Evolutionary conservation across 2,888 invertebrate species (phyloP).

Genomic region (Nomada lathburiana): DNA sequence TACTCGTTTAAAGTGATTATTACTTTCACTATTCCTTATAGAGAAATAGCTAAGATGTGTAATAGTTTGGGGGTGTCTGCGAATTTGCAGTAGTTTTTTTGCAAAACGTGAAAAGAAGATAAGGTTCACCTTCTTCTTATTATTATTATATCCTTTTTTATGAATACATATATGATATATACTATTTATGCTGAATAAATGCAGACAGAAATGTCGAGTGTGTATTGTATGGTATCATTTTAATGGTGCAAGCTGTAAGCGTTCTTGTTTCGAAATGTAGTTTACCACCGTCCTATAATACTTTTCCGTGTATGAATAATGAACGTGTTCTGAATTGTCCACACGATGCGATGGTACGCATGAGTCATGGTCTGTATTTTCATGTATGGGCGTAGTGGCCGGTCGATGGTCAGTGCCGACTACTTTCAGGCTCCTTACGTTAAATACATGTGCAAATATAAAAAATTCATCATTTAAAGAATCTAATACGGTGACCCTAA

Average conservation of each 20-base stretch:
- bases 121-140: no score
- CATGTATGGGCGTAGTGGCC: constrained; percentile 53
- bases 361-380: constrained; percentile 58
- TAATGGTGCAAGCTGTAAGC: not conserved
- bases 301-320: constrained; percentile 54
- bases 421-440: constrained; percentile 10
- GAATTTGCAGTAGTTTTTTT: no score
- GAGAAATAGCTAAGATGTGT: no score
- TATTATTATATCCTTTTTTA: no score
- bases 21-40: no score
- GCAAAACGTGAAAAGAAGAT: no score
- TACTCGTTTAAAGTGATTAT: no score
- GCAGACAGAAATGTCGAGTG: not conserved
- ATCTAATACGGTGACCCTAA: no score
- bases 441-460: constrained; percentile 3
- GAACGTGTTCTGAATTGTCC: constrained; percentile 63
- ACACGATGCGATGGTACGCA: constrained; percentile 22
- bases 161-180: no score
- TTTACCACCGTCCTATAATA: constrained; percentile 33
- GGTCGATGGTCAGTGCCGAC: constrained; percentile 48
- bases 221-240: not conserved
- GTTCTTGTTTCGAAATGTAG: constrained; percentile 26
- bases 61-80: no score
- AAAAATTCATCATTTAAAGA: not conserved
- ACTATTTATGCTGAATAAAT: no score